Evolutionary conservation across 2,888 invertebrate species (phyloP).

Genomic region (Marasmarcha lunaedactyla): DNA sequence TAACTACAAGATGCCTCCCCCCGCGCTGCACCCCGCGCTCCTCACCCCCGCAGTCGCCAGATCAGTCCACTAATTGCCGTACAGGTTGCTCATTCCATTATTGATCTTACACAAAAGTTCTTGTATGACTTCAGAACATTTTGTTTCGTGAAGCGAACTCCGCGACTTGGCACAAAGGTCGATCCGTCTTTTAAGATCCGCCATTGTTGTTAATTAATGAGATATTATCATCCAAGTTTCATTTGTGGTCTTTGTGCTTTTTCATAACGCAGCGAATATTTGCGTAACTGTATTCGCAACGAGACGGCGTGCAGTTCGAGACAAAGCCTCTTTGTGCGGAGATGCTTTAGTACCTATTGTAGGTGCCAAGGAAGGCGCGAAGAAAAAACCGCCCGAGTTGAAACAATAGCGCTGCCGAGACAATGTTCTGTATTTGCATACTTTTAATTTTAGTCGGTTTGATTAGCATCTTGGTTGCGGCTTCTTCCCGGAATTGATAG

Average conservation of each 20-base stretch:
- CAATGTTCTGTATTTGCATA: conserved; percentile 1
- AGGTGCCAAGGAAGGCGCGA: conserved; percentile 9
- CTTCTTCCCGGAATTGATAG: not conserved
- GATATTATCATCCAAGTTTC: no score
- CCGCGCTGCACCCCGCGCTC: conserved; percentile 10
- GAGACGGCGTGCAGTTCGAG: conserved; percentile 21
- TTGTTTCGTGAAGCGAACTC: conserved; percentile 22
- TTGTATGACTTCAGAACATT: conserved; percentile 51
- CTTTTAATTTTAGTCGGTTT: not conserved
- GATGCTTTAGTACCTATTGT: conserved; percentile 12
- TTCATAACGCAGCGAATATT: not conserved
- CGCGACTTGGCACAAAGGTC: not conserved
- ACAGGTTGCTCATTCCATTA: conserved; percentile 55
- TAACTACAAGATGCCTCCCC: conserved; percentile 13
- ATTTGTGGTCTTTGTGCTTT: not conserved
- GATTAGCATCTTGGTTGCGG: not conserved
- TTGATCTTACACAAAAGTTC: conserved; percentile 47
- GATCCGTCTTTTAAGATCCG: no score
- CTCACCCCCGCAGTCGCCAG: conserved; percentile 36
- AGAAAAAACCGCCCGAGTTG: not conserved
- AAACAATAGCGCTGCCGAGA: not conserved
- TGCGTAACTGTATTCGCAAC: conserved; percentile 13
- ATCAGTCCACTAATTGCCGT: conserved; percentile 61
- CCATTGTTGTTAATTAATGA: no score
- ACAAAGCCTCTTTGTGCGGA: conserved; percentile 26